Evolutionary conservation across 2,797 vertebrate species (phyloP), one percentile per base, ranked within the genome.

Genomic region (Enteromius anoplus): DNA sequence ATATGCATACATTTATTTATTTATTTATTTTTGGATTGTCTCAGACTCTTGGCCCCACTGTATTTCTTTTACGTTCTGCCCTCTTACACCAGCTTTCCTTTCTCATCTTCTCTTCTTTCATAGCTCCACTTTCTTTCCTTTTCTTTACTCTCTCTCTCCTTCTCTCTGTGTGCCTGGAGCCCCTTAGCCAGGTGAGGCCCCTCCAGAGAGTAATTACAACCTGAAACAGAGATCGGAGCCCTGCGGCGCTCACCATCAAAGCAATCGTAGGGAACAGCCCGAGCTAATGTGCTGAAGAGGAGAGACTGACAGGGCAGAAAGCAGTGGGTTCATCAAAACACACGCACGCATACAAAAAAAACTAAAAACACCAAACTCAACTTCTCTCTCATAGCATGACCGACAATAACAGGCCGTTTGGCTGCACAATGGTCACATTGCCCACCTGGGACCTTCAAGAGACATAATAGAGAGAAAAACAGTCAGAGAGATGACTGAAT

Each of bases 131-230:
- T 45, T 47, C 69, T 55, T 32, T 40, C 60, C 45, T 51, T 64
- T 29, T 53, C 49, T 66, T 53, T 19, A 32, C 75, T 68, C 51
- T 60, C 15, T 26, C 47, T 53, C n/a, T 60, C 53, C 40, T 23
- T 58, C 19, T 65, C 45, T 64, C 81, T 55, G 15, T 55, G 15
- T 58, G 58, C 26, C 62, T 75, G 34, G 71, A 26, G 53, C 62
- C 37, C 79, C n/a, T n/a, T n/a, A 84, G 69, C 86, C 83, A 85
- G 84, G 84, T 87, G 86, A 85, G 80, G 85, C 81, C 75, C 85
- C 85, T 87, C 78, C 64, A 82, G 86, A 85, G 85, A 85, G 81
- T 85, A 76, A 87, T 87, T 87, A 85, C 86, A 86, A 79, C 83
- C 83, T 80, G 86, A 82, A 86, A 83, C 73, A 71, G 76, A 86